A percentile compares a stretch with the other conserved stretches of the same genome.
These are phyloP conservation scores for Hirtodrosophila histrioides DNA, from an alignment of 2,888 invertebrate species.

Conservation along the genomic window DNA sequence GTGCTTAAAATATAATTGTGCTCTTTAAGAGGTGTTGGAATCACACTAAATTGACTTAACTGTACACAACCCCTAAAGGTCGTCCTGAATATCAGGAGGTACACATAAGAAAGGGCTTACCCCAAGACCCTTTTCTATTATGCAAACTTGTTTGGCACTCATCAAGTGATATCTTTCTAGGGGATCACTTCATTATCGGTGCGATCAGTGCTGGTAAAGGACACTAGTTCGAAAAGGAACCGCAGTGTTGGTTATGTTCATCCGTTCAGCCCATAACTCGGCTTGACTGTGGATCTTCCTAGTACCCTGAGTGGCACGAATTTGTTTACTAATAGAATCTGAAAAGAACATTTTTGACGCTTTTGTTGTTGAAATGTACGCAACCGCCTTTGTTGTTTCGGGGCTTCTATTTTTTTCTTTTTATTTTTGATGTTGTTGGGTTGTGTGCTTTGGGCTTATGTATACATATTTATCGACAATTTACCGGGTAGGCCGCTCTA, in stretches of 20 bases:
- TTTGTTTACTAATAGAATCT: conserved; percentile 79
- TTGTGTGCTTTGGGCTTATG: conserved; percentile 28
- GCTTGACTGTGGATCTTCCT: not conserved
- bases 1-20: no score
- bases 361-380: conserved; percentile 46
- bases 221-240: conserved; percentile 17
- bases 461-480: conserved; percentile 63
- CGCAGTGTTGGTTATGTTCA: conserved; percentile 45
- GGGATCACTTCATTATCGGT: conserved; percentile 57
- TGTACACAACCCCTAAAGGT: not conserved
- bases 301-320: conserved; percentile 35
- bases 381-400: conserved; percentile 44
- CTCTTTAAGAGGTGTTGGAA: conserved; percentile 14
- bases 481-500: conserved; percentile 46
- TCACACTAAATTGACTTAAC: not conserved
- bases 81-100: not conserved
- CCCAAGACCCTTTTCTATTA: not conserved
- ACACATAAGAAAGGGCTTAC: not conserved
- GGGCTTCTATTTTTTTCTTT: conserved; percentile 9
- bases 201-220: conserved; percentile 45
- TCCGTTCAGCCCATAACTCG: conserved; percentile 10
- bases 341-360: conserved; percentile 69
- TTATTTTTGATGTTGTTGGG: conserved; percentile 19
- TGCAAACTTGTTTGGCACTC: conserved; percentile 32
- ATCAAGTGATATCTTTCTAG: conserved; percentile 6